A percentile compares a stretch with the other conserved stretches of the same genome.
These are phyloP conservation scores for Cuculus canorus DNA, from an alignment of 2,797 vertebrate species.

Conservation along the genomic window DNA sequence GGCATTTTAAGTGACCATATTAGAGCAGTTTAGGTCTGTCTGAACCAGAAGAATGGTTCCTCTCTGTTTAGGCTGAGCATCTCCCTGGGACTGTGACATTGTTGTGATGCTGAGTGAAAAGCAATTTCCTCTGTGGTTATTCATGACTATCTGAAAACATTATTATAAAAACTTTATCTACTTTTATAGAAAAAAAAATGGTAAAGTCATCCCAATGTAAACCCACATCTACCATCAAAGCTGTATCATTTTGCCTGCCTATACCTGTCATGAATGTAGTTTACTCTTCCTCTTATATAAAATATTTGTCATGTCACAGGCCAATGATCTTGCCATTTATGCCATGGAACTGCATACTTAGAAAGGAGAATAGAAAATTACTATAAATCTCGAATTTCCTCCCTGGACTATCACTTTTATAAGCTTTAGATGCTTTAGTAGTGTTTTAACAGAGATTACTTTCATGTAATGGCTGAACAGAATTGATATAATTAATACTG, in stretches of 20 bases:
- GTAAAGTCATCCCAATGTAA: not conserved
- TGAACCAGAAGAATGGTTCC: not conserved
- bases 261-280: not conserved
- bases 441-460: not conserved
- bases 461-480: not conserved
- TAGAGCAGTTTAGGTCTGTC: not conserved
- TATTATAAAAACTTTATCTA: not conserved
- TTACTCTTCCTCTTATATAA: not conserved
- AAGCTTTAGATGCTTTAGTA: not conserved
- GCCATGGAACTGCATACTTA: not conserved
- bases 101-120: not conserved
- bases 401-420: not conserved
- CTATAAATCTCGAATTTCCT: not conserved
- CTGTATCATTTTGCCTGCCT: not conserved
- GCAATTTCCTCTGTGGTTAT: not conserved
- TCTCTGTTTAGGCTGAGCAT: not conserved
- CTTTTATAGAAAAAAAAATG: not conserved
- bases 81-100: not conserved
- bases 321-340: not conserved
- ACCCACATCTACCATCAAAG: not conserved
- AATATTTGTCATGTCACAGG: not conserved
- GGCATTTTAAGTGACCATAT: not conserved
- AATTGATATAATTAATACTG: not conserved
- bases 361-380: not conserved
- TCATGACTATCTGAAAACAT: not conserved